Evolutionary conservation across 2,797 vertebrate species (phyloP).

Genomic region (Scolopax bukidnonensis): DNA sequence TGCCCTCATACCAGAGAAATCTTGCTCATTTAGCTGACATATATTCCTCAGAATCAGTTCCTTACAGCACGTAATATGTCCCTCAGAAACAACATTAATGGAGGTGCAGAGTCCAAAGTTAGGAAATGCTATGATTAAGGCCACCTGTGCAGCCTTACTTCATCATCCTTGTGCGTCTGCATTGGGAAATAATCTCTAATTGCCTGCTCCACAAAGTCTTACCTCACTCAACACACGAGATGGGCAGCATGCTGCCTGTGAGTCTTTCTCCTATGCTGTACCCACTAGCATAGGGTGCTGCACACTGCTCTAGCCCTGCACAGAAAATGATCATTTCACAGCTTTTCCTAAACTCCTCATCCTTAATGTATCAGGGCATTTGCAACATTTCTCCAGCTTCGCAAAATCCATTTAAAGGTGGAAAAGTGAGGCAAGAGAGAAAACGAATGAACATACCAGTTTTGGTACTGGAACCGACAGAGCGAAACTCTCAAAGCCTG

Average conservation of each 20-base stretch:
- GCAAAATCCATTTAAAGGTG: neutral
- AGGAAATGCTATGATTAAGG: conserved; percentile 33
- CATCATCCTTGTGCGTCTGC: neutral
- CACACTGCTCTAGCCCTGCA: neutral
- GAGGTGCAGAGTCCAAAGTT: neutral
- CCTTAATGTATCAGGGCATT: neutral
- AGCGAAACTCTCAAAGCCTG: neutral
- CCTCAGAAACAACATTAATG: neutral
- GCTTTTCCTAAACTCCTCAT: neutral
- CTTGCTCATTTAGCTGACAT: rapidly evolving
- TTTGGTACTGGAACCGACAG: neutral
- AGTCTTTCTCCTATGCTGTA: neutral
- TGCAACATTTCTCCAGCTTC: neutral
- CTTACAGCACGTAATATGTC: neutral
- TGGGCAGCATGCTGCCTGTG: neutral
- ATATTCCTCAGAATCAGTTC: neutral
- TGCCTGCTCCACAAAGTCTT: neutral
- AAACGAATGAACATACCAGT: neutral
- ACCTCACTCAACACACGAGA: neutral
- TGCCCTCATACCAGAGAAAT: neutral
- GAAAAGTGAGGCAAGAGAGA: neutral
- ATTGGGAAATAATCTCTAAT: conserved; percentile 19
- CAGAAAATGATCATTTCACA: neutral
- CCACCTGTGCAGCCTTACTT: neutral
- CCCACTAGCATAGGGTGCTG: neutral